A percentile compares a stretch with the other conserved stretches of the same genome.
Conservation (phyloP, 64 coral and sea anemone species). For the Pocillopora damicornis region DNA sequence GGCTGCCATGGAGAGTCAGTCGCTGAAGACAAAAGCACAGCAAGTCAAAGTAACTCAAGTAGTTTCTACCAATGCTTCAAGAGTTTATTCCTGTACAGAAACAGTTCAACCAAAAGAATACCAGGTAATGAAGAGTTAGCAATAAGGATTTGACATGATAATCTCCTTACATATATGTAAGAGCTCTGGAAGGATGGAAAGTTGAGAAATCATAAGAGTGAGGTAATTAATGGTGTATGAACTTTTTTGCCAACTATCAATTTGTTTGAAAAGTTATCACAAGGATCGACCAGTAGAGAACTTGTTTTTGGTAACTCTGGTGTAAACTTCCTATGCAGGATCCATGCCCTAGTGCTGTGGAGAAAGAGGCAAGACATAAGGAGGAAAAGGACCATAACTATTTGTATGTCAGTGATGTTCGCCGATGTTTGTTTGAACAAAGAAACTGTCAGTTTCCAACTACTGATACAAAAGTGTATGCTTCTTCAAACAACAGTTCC, state of each 20-base stretch:
- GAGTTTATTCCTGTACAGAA: not conserved
- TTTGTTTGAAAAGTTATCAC: too few relatives aligned
- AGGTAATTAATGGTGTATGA: too few relatives aligned
- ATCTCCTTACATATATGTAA: too few relatives aligned
- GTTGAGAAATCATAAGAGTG: too few relatives aligned
- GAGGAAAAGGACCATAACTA: not conserved
- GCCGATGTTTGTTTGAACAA: conserved; percentile 41
- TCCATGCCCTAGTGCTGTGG: not conserved
- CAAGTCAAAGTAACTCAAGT: not conserved
- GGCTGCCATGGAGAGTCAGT: not conserved
- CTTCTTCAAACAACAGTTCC: not conserved
- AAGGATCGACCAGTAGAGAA: too few relatives aligned
- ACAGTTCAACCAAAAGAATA: not conserved
- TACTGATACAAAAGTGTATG: not conserved
- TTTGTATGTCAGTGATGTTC: conserved; percentile 5
- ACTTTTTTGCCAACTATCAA: too few relatives aligned
- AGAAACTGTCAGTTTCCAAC: not conserved
- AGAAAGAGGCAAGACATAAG: not conserved
- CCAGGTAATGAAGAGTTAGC: not conserved
- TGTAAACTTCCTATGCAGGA: not conserved
- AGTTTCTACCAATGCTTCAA: not conserved
- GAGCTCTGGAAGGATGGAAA: too few relatives aligned
- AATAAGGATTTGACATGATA: not conserved
- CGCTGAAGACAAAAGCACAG: not conserved
- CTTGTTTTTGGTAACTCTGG: too few relatives aligned